These are phyloP conservation scores for Sylvia borin DNA, from an alignment of 2,797 vertebrate genomes.

Conservation along the genomic window DNA sequence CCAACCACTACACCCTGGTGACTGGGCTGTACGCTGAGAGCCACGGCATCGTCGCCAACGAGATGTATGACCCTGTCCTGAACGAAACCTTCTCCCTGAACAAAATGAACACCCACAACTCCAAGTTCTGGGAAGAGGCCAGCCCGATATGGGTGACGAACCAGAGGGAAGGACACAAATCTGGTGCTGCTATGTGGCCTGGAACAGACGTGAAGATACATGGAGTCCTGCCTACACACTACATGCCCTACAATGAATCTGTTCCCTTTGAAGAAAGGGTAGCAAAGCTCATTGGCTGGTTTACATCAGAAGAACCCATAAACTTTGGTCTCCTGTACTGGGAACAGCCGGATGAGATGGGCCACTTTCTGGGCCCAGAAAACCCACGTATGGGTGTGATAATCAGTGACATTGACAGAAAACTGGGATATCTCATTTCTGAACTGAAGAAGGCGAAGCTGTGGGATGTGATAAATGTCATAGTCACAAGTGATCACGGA, in stretches of 20 bases:
- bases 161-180: constrained; percentile 84
- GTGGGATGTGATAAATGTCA: constrained; percentile 84
- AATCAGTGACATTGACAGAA: constrained; percentile 85
- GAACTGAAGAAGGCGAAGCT: constrained; percentile 83
- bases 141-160: constrained; percentile 89
- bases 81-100: constrained; percentile 89
- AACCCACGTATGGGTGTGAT: constrained; percentile 81
- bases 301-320: constrained; percentile 82
- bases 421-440: constrained; percentile 85
- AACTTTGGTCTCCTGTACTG: constrained; percentile 91
- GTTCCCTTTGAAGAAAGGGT: constrained; percentile 87
- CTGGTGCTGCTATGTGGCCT: constrained; percentile 92
- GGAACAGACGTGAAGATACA: constrained; percentile 90
- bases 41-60: constrained; percentile 89
- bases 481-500: constrained; percentile 93
- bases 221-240: constrained; percentile 79
- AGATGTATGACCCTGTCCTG: constrained; percentile 87
- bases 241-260: constrained; percentile 84
- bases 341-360: constrained; percentile 91
- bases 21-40: constrained; percentile 90
- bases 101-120: constrained; percentile 80
- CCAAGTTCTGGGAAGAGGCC: constrained; percentile 90
- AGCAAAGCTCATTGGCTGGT: constrained; percentile 85
- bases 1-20: constrained; percentile 92
- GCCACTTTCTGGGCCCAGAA: constrained; percentile 87